A percentile compares a stretch with the other conserved stretches of the same genome.
phyloP scores from a whole-genome alignment of 2,888 invertebrate species.

The Machimus rusticus region DNA sequence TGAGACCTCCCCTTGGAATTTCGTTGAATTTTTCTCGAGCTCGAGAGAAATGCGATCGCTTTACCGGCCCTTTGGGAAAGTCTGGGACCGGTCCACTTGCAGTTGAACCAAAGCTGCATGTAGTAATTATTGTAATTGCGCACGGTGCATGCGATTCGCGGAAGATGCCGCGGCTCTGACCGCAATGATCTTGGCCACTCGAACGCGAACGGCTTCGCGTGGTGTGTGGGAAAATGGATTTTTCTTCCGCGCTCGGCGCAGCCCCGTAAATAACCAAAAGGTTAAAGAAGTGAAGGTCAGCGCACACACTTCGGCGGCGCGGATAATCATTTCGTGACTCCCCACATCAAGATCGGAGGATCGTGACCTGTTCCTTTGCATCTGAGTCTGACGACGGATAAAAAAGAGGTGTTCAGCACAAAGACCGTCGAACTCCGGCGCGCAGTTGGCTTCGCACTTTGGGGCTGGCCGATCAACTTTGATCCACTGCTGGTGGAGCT shows the following conservation, averaged over 20 bases:
- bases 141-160: background rate
- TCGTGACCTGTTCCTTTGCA: conserved; percentile 41
- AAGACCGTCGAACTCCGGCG: background rate
- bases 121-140: background rate
- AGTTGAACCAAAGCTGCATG: background rate
- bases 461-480: conserved; percentile 11
- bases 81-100: background rate
- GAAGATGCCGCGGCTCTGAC: background rate
- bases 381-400: background rate
- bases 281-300: conserved; percentile 42
- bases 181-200: background rate
- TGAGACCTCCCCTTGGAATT: background rate
- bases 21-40: background rate
- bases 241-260: background rate
- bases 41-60: background rate
- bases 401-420: background rate
- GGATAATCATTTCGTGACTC: conserved; percentile 37
- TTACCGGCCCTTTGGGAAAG: background rate
- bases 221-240: conserved; percentile 27
- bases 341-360: conserved; percentile 37
- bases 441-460: conserved; percentile 21
- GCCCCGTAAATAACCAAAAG: conserved; percentile 9
- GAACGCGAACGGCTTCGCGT: background rate
- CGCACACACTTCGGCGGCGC: conserved; percentile 21
- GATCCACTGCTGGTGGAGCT: conserved; percentile 5